These are phyloP conservation scores for Harpegnathos saltator DNA, from an alignment of 1,140 invertebrate genomes.

Conservation along the genomic window DNA sequence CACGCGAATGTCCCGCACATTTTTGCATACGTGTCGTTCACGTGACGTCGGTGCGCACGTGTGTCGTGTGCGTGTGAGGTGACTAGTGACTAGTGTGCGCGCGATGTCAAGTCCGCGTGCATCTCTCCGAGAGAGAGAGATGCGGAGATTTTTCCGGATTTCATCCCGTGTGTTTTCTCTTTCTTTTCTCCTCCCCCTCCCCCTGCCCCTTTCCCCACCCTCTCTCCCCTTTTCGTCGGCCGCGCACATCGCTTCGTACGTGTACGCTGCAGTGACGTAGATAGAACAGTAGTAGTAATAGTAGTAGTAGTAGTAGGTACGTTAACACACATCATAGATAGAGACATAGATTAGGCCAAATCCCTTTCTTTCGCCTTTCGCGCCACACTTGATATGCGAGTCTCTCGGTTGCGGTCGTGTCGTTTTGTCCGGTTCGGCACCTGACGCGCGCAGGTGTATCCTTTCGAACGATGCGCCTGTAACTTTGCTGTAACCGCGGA, in stretches of 20 bases:
- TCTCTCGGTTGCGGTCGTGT: constrained; percentile 23
- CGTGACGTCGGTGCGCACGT: not conserved
- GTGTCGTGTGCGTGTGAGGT: not conserved
- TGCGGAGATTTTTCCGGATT: no score
- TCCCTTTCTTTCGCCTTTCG: constrained; percentile 49
- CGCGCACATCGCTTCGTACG: constrained; percentile 28
- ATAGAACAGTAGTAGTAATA: constrained; percentile 16
- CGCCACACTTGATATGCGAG: constrained; percentile 38
- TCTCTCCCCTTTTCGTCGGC: not conserved
- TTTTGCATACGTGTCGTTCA: not conserved
- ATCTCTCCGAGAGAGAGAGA: no score
- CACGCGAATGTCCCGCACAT: not conserved
- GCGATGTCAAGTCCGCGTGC: constrained; percentile 29
- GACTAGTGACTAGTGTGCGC: constrained; percentile 24
- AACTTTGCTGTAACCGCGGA: no score
- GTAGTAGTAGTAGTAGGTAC: constrained; percentile 41
- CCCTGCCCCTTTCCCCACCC: no score
- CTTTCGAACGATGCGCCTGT: constrained; percentile 9
- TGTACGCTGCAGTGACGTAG: constrained; percentile 39
- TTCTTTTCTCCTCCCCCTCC: no score
- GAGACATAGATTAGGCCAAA: constrained; percentile 78
- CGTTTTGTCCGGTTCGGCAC: constrained; percentile 4
- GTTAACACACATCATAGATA: constrained; percentile 73
- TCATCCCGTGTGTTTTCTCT: not conserved
- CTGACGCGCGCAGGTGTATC: constrained; percentile 20